Conservation (phyloP, 30 jellyfish, hydroid and myxozoan species). For the Hydractinia echinata region DNA sequence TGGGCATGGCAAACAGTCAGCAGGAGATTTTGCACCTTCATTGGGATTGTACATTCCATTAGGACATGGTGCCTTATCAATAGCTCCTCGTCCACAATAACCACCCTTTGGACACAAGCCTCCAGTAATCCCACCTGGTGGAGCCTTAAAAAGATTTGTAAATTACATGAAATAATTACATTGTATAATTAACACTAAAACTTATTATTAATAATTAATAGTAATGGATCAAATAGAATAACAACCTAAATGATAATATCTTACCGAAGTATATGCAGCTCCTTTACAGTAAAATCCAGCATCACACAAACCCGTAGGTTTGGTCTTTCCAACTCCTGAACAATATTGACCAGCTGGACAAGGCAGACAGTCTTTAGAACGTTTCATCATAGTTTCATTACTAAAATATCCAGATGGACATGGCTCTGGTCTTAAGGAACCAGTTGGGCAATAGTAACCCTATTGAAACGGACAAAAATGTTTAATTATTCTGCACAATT, state of each 20-base stretch:
- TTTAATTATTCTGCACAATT: background rate
- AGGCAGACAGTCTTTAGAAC: slow-evolving; percentile 84
- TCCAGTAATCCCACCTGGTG: slow-evolving; percentile 95
- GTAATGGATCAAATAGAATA: too few species aligned
- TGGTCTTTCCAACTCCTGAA: slow-evolving; percentile 82
- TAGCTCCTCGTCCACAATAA: slow-evolving; percentile 93
- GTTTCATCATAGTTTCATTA: slow-evolving; percentile 72
- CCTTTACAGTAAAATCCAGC: slow-evolving; percentile 94
- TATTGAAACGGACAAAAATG: background rate
- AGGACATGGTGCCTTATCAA: slow-evolving; percentile 85
- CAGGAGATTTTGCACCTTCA: slow-evolving; percentile 89
- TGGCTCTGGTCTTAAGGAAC: slow-evolving; percentile 69
- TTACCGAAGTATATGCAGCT: slow-evolving; percentile 88
- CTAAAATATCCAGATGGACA: slow-evolving; percentile 94
- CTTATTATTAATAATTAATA: too few species aligned
- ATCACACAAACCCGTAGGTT: slow-evolving; percentile 95
- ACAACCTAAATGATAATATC: slow-evolving; percentile 2
- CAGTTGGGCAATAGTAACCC: slow-evolving; percentile 92
- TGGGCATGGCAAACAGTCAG: slow-evolving; percentile 77
- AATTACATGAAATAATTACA: too few species aligned
- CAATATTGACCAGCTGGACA: slow-evolving; percentile 97
- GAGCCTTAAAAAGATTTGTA: slow-evolving; percentile 55
- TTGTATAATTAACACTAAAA: too few species aligned
- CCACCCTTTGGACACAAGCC: slow-evolving; percentile 98
- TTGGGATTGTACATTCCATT: slow-evolving; percentile 74